These are phyloP conservation scores for Hydra vulgaris DNA, from an alignment of 30 jellyfish, hydroid and myxozoan genomes.

Conservation along the genomic window DNA sequence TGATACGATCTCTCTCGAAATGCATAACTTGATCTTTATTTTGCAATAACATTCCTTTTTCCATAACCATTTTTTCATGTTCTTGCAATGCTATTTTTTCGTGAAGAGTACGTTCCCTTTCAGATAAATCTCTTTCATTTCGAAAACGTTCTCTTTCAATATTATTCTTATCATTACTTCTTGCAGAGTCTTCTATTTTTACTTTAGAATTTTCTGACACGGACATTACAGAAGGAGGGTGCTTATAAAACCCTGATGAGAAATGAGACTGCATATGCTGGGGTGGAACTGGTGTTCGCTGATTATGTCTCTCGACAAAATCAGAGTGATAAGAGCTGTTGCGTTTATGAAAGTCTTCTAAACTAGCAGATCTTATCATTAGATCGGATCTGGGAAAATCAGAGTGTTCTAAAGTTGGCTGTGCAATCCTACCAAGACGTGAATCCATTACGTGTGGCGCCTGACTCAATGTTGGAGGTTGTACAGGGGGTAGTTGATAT, in stretches of 20 bases:
- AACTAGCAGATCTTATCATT: conserved; percentile 32
- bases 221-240: conserved; percentile 31
- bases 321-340: conserved; percentile 2
- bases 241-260: conserved; percentile 9
- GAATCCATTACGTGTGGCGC: conserved; percentile 60
- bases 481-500: conserved; percentile 64
- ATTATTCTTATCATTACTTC: not conserved
- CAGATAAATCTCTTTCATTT: not conserved
- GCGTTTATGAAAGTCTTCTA: conserved; percentile 27
- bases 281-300: conserved; percentile 20
- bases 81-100: conserved; percentile 37
- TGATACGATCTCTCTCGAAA: conserved; percentile 12
- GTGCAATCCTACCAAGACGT: conserved; percentile 24
- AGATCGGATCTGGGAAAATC: conserved; percentile 21
- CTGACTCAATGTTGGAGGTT: conserved; percentile 86
- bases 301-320: conserved; percentile 6
- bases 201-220: conserved; percentile 17
- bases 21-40: not conserved
- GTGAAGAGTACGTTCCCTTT: conserved; percentile 25
- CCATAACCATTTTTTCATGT: conserved; percentile 7
- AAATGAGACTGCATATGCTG: conserved; percentile 19
- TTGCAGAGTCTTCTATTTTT: conserved; percentile 4
- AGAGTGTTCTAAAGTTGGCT: conserved; percentile 43
- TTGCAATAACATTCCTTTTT: not conserved
- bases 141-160: not conserved